Evolutionary conservation across 2,888 invertebrate species (phyloP).

Genomic region (Meiosimyza platycephala): DNA sequence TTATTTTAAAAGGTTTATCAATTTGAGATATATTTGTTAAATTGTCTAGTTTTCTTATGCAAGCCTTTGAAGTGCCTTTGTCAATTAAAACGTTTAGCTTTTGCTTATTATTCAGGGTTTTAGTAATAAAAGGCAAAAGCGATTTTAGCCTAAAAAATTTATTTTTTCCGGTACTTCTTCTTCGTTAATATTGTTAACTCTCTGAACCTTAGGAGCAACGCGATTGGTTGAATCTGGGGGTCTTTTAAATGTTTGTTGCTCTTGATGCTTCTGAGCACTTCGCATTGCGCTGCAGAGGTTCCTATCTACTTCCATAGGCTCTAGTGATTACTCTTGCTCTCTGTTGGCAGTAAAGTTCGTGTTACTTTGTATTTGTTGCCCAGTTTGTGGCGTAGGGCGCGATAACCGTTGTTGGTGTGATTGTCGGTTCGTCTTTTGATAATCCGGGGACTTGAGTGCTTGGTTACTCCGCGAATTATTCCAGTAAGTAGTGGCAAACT

Average conservation of each 20-base stretch:
- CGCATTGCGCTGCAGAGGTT: not conserved
- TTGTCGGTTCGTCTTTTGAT: not conserved
- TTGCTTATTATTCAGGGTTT: slow-evolving; percentile 12
- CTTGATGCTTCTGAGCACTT: too few species aligned
- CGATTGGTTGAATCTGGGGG: too few species aligned
- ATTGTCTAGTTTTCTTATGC: slow-evolving; percentile 2
- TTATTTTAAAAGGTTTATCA: not conserved
- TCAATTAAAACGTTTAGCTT: slow-evolving; percentile 27
- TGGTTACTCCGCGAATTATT: not conserved
- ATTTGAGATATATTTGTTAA: not conserved
- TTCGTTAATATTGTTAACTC: too few species aligned
- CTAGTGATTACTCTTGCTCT: too few species aligned
- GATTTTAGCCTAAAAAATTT: slow-evolving; percentile 13
- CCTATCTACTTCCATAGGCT: not conserved
- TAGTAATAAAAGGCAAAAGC: not conserved
- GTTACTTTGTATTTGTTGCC: not conserved
- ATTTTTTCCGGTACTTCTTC: slow-evolving; percentile 1
- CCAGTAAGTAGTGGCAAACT: slow-evolving; percentile 10
- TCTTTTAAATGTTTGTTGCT: too few species aligned
- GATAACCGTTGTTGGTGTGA: not conserved
- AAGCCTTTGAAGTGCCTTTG: not conserved
- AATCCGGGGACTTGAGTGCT: not conserved
- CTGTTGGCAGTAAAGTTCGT: too few species aligned
- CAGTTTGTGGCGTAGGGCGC: not conserved
- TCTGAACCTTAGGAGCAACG: too few species aligned